These are phyloP conservation scores for Allygus modestus DNA, from an alignment of 2,888 invertebrate species.

Conservation along the genomic window DNA sequence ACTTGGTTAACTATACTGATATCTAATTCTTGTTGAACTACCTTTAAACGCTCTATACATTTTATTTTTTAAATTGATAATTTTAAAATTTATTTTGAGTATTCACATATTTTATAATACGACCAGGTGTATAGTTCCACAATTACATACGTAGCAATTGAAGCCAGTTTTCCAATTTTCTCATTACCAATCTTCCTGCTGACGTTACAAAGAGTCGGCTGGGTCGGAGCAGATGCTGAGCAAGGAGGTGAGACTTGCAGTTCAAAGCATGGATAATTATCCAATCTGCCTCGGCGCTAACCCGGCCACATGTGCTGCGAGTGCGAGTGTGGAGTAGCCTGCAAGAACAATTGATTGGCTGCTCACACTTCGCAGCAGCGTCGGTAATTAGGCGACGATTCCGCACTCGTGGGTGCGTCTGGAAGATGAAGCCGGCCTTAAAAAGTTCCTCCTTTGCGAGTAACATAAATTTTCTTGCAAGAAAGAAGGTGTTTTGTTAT, in stretches of 20 bases:
- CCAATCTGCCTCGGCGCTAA: constrained; percentile 30
- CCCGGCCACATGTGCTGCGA: constrained; percentile 21
- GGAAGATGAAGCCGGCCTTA: neutral
- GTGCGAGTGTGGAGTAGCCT: neutral
- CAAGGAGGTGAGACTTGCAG: neutral
- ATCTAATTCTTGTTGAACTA: too few species aligned
- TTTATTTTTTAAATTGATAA: too few species aligned
- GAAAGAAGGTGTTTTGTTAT: too few species aligned
- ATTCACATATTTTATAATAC: too few species aligned
- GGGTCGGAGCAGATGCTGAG: neutral
- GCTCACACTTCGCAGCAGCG: neutral
- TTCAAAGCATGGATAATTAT: constrained; percentile 56
- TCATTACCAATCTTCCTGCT: neutral
- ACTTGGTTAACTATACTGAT: too few species aligned
- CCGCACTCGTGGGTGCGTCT: neutral
- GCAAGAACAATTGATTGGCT: constrained; percentile 49
- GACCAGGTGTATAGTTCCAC: too few species aligned
- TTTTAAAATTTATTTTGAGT: too few species aligned
- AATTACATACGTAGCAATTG: too few species aligned
- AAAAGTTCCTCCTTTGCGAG: neutral
- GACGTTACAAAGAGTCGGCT: constrained; percentile 3
- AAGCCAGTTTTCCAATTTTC: neutral
- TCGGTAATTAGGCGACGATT: neutral
- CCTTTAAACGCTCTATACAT: too few species aligned
- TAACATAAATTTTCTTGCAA: neutral